Base-by-base conservation (phyloP, 2,797 vertebrate species). In the Orientallactaga sibirica region DNA sequence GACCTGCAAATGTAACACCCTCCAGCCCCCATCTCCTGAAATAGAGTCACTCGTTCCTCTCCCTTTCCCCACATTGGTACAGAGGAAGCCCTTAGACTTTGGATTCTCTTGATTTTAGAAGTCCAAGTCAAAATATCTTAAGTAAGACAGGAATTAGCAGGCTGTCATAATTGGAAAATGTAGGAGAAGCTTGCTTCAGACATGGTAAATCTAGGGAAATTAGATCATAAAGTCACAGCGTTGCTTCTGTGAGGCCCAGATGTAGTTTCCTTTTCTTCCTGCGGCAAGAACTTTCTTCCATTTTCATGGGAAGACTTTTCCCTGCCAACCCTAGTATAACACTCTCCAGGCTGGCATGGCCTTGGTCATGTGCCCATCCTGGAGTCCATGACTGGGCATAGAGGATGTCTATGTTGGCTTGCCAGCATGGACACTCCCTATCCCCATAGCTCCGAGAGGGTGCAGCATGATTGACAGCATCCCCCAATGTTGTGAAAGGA, bases 51-150 rank as follows among this genome's bases (percentile, higher is more conserved):
- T 81, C 78, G 19, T 14, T 75, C 25, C 5, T 78, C 77, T 84
- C 16, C 58, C 18, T 18, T 27, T 48, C 43, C 19, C n/a, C 29
- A 25, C 79, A 3, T 12, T 70, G 90, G 70, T 67, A 52, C 73
- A 82, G 48, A 86, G 41, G 3, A 29, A 79, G 25, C 55, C 62
- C 43, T 48, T 61, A 55, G 67, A 55, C 16, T 41, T 43, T 75
- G 29, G 16, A 25, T 24, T 73, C 10, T 62, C 16, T 81, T 62
- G n/a, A 83, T 77, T 85, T 68, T 70, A 88, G 90, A 92, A 94
- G 41, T 22, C 58, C 68, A 86, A 18, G 6, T 80, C 18, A 74
- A 83, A 86, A 66, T 58, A 70, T 43, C 70, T n/a, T 84, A 71
- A 71, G 55, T 48, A n/a, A 86, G 87, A 81, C 5, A 7, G 7